Percentiles rank a stretch among this genome's conserved stretches.
These are phyloP conservation scores for Parazoanthus swiftii DNA, from an alignment of 92 coral and sea anemone species.

Conservation along the genomic window DNA sequence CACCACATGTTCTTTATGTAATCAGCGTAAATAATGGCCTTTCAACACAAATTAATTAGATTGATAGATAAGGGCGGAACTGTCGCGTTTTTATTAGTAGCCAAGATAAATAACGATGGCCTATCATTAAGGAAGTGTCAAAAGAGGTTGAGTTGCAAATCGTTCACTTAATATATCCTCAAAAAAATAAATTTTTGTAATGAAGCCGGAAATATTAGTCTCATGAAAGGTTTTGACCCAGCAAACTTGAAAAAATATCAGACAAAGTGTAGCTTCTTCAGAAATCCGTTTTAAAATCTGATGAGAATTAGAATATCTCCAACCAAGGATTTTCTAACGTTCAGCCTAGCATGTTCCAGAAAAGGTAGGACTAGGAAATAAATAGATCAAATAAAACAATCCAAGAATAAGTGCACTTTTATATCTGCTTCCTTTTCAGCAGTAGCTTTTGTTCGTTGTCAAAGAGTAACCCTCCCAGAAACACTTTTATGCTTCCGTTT, in stretches of 20 bases:
- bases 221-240: not conserved
- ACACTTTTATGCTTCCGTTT: not conserved
- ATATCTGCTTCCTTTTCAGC: not conserved
- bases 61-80: conserved; percentile 30
- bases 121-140: not conserved
- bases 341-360: no score
- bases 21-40: conserved; percentile 38
- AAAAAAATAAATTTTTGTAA: not conserved
- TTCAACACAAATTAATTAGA: conserved; percentile 42
- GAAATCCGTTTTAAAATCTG: no score
- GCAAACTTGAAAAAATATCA: no score
- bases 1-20: conserved; percentile 37
- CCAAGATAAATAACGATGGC: not conserved
- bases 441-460: not conserved
- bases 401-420: not conserved
- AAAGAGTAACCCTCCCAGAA: not conserved
- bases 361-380: no score
- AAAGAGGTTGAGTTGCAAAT: not conserved
- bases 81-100: not conserved
- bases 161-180: not conserved
- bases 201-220: conserved; percentile 11
- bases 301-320: no score
- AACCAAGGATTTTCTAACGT: no score
- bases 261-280: no score
- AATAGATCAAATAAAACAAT: not conserved